Evolutionary conservation across 1,140 invertebrate genomes (phyloP).

Genomic region (Leptestheria dahalacensis): DNA sequence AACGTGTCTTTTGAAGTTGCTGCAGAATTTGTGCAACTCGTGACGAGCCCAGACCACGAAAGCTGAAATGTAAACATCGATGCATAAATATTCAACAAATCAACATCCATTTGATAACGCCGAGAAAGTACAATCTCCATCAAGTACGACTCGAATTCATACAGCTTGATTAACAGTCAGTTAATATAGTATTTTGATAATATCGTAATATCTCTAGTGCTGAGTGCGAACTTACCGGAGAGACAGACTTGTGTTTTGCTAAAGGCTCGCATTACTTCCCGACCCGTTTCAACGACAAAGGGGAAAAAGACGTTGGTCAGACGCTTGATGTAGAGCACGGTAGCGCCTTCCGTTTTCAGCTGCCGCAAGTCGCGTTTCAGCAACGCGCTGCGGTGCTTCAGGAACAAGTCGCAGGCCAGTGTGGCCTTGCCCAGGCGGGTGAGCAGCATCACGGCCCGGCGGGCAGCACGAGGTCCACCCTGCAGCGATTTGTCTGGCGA

Average conservation of each 20-base stretch:
- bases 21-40: constrained; percentile 64
- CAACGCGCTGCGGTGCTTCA: constrained; percentile 66
- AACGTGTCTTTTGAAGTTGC: constrained; percentile 73
- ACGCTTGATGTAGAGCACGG: constrained; percentile 65
- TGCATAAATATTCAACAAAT: constrained; percentile 17
- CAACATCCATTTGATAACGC: too few species aligned
- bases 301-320: constrained; percentile 75
- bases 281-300: constrained; percentile 68
- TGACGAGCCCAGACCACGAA: constrained; percentile 80
- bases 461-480: constrained; percentile 75
- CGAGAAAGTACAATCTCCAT: too few species aligned
- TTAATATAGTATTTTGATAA: too few species aligned
- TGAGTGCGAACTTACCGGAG: constrained; percentile 41
- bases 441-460: constrained; percentile 71
- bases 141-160: too few species aligned
- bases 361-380: constrained; percentile 67
- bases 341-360: constrained; percentile 75
- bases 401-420: constrained; percentile 67
- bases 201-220: too few species aligned
- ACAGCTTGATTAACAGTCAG: too few species aligned
- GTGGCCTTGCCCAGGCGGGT: constrained; percentile 60
- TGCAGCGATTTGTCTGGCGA: constrained; percentile 75
- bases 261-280: constrained; percentile 71
- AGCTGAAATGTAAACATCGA: constrained; percentile 36
- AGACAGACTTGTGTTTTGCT: constrained; percentile 51